These are phyloP conservation scores for Synanthedon vespiformis DNA, from an alignment of 2,888 invertebrate species.

Conservation along the genomic window DNA sequence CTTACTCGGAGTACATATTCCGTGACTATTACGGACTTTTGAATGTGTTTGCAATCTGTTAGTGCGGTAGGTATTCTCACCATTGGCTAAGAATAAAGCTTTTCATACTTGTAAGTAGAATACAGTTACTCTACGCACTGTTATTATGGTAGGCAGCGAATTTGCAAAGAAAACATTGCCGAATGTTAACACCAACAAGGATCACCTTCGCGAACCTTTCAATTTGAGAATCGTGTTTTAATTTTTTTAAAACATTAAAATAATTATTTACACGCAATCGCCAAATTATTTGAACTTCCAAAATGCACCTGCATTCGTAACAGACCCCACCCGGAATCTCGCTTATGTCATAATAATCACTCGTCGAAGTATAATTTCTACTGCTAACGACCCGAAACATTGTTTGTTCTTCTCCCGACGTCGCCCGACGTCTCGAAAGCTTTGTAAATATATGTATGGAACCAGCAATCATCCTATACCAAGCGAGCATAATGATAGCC, in stretches of 20 bases:
- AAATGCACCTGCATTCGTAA: conserved; percentile 18
- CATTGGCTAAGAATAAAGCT: no score
- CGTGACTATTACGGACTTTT: no score
- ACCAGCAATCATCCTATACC: conserved; percentile 59
- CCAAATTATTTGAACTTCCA: background rate
- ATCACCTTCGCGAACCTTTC: no score
- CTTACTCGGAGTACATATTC: no score
- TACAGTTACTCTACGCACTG: no score
- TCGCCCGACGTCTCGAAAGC: conserved; percentile 34
- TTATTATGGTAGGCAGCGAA: no score
- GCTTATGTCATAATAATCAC: conserved; percentile 52
- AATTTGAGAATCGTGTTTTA: no score
- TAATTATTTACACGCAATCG: background rate
- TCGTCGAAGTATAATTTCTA: conserved; percentile 46
- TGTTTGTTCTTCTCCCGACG: conserved; percentile 64
- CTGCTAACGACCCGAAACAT: conserved; percentile 62
- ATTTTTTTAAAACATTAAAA: background rate
- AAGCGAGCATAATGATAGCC: conserved; percentile 63
- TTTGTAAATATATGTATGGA: conserved; percentile 48
- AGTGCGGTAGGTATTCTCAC: no score
- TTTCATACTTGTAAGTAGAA: no score
- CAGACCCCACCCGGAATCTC: conserved; percentile 8
- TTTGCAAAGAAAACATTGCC: background rate
- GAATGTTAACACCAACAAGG: background rate
- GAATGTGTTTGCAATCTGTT: no score